Conservation (phyloP, 2,113 vertebrate genomes). For the Labeo rohita region DNA sequence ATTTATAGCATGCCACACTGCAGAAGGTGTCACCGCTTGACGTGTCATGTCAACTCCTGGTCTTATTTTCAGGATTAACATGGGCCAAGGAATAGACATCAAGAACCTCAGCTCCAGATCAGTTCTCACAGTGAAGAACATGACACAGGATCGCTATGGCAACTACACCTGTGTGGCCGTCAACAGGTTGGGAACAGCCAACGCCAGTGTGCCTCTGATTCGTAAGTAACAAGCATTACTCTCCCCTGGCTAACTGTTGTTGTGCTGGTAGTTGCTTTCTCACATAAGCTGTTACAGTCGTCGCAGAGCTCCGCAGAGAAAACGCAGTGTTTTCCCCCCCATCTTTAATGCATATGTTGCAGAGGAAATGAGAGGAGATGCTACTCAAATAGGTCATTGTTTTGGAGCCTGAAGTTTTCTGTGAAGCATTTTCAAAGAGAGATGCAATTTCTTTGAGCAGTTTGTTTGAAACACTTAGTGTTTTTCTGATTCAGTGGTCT, state of each 20-base stretch:
- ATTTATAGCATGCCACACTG: neutral
- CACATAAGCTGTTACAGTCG: slow-evolving; percentile 11
- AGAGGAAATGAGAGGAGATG: slow-evolving; percentile 17
- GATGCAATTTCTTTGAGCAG: slow-evolving; percentile 9
- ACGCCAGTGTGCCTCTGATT: slow-evolving; percentile 94
- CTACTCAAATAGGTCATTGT: slow-evolving; percentile 11
- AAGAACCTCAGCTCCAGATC: slow-evolving; percentile 96
- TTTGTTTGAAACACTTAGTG: slow-evolving; percentile 41
- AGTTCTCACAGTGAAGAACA: slow-evolving; percentile 94
- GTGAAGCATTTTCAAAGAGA: neutral
- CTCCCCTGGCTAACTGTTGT: slow-evolving; percentile 55
- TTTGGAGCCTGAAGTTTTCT: slow-evolving; percentile 1
- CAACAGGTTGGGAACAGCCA: slow-evolving; percentile 95
- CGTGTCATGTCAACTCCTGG: slow-evolving; percentile 1
- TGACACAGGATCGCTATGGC: slow-evolving; percentile 98
- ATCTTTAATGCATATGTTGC: slow-evolving; percentile 1
- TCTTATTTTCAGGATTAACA: slow-evolving; percentile 85
- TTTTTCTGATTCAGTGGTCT: slow-evolving; percentile 37
- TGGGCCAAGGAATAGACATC: slow-evolving; percentile 94
- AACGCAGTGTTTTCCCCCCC: neutral
- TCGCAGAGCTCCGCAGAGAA: neutral
- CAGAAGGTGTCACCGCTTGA: slow-evolving; percentile 1
- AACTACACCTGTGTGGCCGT: slow-evolving; percentile 98
- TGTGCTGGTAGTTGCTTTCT: slow-evolving; percentile 53
- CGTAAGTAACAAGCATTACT: slow-evolving; percentile 85